A percentile compares a stretch with the other conserved stretches of the same genome.
phyloP scores from a whole-genome alignment of 2,888 invertebrate species.

The Herminia tarsipennalis region DNA sequence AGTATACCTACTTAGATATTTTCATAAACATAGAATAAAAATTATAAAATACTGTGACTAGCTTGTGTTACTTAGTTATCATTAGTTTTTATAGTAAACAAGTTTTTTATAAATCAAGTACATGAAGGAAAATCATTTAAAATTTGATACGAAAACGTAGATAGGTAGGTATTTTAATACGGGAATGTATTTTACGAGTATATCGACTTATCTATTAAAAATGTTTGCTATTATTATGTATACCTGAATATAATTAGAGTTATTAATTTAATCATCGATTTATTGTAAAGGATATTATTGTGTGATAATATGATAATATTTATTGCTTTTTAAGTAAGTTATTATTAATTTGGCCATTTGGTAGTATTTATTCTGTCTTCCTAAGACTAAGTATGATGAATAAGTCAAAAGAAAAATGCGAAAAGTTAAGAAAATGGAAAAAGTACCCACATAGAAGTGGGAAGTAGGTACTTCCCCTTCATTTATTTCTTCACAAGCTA shows the following conservation, averaged over 20 bases:
- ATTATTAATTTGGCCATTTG: slow-evolving; percentile 36
- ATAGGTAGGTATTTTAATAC: slow-evolving; percentile 84
- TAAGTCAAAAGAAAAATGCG: slow-evolving; percentile 21
- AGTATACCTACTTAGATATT: slow-evolving; percentile 35
- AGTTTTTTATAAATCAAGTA: slow-evolving; percentile 59
- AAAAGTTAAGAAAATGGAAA: slow-evolving; percentile 7
- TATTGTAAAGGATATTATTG: slow-evolving; percentile 53
- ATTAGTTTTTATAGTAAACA: slow-evolving; percentile 59
- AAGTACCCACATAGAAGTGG: neutral
- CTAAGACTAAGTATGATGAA: slow-evolving; percentile 27
- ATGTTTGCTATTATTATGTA: slow-evolving; percentile 60
- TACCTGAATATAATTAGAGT: slow-evolving; percentile 50
- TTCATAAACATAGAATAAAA: slow-evolving; percentile 36
- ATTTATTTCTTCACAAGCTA: neutral
- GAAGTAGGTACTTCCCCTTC: neutral
- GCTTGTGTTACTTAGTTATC: slow-evolving; percentile 52
- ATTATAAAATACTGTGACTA: slow-evolving; percentile 42
- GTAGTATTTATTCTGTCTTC: slow-evolving; percentile 48
- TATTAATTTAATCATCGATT: slow-evolving; percentile 45
- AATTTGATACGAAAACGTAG: slow-evolving; percentile 83
- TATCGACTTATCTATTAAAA: slow-evolving; percentile 60
- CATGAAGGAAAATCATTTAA: slow-evolving; percentile 62
- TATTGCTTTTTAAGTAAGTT: slow-evolving; percentile 51
- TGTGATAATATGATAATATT: slow-evolving; percentile 60
- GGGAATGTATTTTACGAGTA: slow-evolving; percentile 76